Conservation (phyloP, 1,140 invertebrate genomes). For the Atta colombica region DNA sequence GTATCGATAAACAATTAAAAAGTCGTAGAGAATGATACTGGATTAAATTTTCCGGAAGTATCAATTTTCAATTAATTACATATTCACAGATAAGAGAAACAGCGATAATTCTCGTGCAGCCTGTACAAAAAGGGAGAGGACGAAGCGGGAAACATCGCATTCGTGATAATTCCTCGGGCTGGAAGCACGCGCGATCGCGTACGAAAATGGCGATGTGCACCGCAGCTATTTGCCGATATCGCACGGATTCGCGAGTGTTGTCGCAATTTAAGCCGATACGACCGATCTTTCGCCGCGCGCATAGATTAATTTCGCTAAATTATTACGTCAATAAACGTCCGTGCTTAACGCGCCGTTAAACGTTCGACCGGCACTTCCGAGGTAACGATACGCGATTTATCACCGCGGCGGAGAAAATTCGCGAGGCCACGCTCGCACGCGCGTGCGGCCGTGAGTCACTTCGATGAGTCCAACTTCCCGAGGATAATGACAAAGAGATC, state of each 20-base stretch:
- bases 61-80: conserved; percentile 23
- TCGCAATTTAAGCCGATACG: conserved; percentile 49
- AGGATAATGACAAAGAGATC: conserved; percentile 39
- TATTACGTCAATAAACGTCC: conserved; percentile 73
- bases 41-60: conserved; percentile 1
- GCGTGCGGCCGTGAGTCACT: conserved; percentile 41
- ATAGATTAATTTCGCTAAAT: conserved; percentile 74
- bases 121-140: conserved; percentile 5
- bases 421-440: conserved; percentile 13
- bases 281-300: conserved; percentile 43
- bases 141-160: background rate
- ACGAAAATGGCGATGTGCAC: conserved; percentile 54
- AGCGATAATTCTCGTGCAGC: conserved; percentile 2
- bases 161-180: conserved; percentile 47
- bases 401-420: conserved; percentile 49
- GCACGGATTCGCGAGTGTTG: conserved; percentile 44
- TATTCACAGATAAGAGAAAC: conserved; percentile 3
- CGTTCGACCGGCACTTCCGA: conserved; percentile 67
- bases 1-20: background rate
- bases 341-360: conserved; percentile 58
- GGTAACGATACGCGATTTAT: conserved; percentile 66
- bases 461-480: conserved; percentile 46
- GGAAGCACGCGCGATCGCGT: conserved; percentile 53
- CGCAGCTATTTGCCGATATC: conserved; percentile 48
- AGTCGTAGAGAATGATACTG: background rate